These are phyloP conservation scores for Mareca penelope DNA, from an alignment of 2,797 vertebrate species.

Conservation along the genomic window DNA sequence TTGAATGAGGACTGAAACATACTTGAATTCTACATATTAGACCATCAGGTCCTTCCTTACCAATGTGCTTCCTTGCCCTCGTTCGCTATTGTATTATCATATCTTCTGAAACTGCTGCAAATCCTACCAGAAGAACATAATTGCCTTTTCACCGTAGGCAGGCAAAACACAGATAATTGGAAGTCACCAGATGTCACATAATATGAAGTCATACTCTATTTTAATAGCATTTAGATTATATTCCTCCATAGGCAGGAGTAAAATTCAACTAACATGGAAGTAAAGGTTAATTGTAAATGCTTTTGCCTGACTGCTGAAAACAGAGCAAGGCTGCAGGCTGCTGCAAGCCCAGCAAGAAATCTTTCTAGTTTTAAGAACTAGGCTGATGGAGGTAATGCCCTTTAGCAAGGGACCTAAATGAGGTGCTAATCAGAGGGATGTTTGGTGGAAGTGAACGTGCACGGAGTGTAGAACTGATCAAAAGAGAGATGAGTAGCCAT, in stretches of 20 bases:
- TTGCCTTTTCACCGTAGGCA: conserved; percentile 69
- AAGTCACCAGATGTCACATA: conserved; percentile 73
- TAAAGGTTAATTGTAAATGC: conserved; percentile 70
- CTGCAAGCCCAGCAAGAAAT: conserved; percentile 77
- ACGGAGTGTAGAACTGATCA: not conserved
- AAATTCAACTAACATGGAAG: conserved; percentile 65
- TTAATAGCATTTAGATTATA: conserved; percentile 69
- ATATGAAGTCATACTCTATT: conserved; percentile 71
- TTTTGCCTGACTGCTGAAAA: conserved; percentile 76
- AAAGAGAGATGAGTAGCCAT: not conserved
- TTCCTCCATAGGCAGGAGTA: conserved; percentile 63
- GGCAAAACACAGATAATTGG: conserved; percentile 62
- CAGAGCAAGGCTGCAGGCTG: conserved; percentile 76
- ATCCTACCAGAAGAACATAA: conserved; percentile 61
- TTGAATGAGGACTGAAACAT: not conserved
- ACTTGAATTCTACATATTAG: conserved; percentile 43
- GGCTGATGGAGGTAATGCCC: conserved; percentile 72
- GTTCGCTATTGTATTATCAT: not conserved
- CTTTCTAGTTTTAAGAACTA: conserved; percentile 78
- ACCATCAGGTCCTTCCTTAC: conserved; percentile 2
- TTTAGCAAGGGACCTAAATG: conserved; percentile 59
- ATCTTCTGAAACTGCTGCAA: conserved; percentile 58
- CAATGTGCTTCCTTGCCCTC: conserved; percentile 43
- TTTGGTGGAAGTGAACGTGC: conserved; percentile 8
- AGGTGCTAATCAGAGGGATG: conserved; percentile 66